Base-by-base conservation (phyloP, 2,797 vertebrate genomes). In the Schizothorax lantsangensis region DNA sequence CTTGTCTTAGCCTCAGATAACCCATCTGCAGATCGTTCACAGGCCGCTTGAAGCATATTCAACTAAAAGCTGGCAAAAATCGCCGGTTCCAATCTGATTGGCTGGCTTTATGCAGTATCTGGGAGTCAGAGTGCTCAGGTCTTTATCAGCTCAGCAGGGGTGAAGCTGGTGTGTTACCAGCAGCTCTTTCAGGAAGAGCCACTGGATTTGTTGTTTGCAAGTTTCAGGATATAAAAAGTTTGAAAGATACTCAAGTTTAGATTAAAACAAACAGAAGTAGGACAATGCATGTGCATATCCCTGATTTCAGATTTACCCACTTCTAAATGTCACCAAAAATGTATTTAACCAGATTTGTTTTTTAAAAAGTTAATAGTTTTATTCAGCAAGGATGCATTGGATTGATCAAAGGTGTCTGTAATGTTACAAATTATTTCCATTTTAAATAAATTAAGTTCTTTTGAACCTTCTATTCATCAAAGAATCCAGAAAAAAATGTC, bases 81-180 rank as follows among this genome's bases (percentile, higher is more conserved):
- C 6, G 1, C 19, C 3, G 3, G n/a, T 54, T 57, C 23, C 8
- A 47, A 73, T 69, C 79, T 38, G 64, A 81, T 81, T 33, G 17
- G 79, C 64, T 71, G 57, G 40, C 72, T 66, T 84, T 77, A 49
- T 23, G 19, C 21, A 38, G 23, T 64, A 64, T 75, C 21, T 77
- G 19, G 26, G 17, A 81, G 26, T 66, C 38, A 45, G 54, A 83
- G 36, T 14, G 26, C 79, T 66, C 40, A 78, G 49, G 38, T 47
- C 30, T 80, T 80, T 66, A 80, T 80, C 59, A 80, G 59, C 26
- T 66, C 78, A 4, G 59, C 79, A 45, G 15, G 49, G 36, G 21
- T 36, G 26, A 30, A 47, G 40, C 6, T 80, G 40, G 23, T 19
- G 21, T n/a, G 23, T 79, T 79, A 14, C 75, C 75, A 40, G 77